Conservation (phyloP, 2,888 invertebrate genomes). For the Mythimna impura region DNA sequence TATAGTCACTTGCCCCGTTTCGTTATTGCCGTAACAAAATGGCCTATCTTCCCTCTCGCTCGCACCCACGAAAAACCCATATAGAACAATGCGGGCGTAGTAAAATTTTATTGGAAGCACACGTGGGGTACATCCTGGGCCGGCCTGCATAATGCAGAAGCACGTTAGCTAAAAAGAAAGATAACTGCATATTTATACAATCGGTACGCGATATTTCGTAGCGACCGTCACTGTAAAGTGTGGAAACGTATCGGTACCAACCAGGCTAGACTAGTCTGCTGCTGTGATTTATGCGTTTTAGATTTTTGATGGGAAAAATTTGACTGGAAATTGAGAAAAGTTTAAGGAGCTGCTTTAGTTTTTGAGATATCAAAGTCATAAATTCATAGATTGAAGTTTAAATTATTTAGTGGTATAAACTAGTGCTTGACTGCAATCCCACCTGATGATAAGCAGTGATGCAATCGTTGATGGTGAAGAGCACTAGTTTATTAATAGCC, state of each 20-base stretch:
- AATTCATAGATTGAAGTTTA: neutral
- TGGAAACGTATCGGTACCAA: conserved; percentile 52
- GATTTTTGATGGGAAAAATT: conserved; percentile 26
- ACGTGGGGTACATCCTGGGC: conserved; percentile 80
- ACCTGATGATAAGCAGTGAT: too few relatives aligned
- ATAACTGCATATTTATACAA: conserved; percentile 90
- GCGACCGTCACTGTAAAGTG: conserved; percentile 85
- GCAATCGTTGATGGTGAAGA: too few relatives aligned
- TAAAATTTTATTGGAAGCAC: conserved; percentile 90
- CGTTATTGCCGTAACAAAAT: conserved; percentile 83
- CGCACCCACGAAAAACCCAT: conserved; percentile 75
- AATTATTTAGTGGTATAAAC: too few relatives aligned
- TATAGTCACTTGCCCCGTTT: conserved; percentile 81
- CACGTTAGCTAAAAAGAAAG: conserved; percentile 90
- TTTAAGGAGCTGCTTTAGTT: neutral
- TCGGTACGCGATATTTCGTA: conserved; percentile 87
- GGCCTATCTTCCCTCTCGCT: conserved; percentile 77
- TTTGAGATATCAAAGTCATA: neutral
- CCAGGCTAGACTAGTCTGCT: conserved; percentile 40
- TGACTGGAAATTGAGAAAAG: conserved; percentile 1
- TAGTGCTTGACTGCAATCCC: too few relatives aligned
- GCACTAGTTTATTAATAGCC: too few relatives aligned
- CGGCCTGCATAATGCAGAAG: conserved; percentile 88
- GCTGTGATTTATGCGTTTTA: conserved; percentile 21
- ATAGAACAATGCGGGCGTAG: conserved; percentile 86